Evolutionary conservation across 2,113 vertebrate species (phyloP).

Genomic region (Entosphenus tridentatus): DNA sequence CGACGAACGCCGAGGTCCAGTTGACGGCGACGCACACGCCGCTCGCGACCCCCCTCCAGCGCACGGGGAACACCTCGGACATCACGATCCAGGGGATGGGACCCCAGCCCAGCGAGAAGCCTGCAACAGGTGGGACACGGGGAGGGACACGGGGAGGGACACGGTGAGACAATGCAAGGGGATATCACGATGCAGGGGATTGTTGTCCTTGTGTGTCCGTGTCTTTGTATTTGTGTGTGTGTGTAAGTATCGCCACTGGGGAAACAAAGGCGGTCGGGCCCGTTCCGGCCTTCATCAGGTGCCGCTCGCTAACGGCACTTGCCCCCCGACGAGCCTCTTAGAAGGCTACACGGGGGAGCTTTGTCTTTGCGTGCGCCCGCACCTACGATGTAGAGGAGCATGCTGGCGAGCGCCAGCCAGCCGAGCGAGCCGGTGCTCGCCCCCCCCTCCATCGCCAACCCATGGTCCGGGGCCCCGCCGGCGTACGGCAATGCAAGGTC

Average conservation of each 20-base stretch:
- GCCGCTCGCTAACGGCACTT: no score
- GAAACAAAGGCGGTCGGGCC: no score
- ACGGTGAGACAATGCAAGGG: no score
- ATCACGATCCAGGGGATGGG: conserved; percentile 58
- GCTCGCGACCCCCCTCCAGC: conserved; percentile 31
- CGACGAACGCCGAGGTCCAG: conserved; percentile 45
- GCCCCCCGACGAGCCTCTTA: not conserved
- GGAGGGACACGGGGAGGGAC: no score
- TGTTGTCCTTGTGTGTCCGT: no score
- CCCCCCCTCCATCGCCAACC: no score
- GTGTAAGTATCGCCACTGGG: no score
- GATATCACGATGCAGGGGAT: no score
- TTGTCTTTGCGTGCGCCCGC: conserved; percentile 11
- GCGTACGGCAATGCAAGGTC: conserved; percentile 7
- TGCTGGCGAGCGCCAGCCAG: conserved; percentile 53
- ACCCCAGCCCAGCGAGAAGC: conserved; percentile 57
- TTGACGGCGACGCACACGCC: conserved; percentile 45
- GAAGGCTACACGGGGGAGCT: not conserved
- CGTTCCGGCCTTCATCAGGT: no score
- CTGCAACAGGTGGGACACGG: conserved; percentile 17
- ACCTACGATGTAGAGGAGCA: conserved; percentile 62
- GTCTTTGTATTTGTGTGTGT: no score
- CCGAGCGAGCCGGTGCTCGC: conserved; percentile 17
- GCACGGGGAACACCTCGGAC: conserved; percentile 54
- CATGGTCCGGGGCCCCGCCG: conserved; percentile 9